Evolutionary conservation across 2,888 invertebrate genomes (phyloP).

Genomic region (Uloborus plumipes): DNA sequence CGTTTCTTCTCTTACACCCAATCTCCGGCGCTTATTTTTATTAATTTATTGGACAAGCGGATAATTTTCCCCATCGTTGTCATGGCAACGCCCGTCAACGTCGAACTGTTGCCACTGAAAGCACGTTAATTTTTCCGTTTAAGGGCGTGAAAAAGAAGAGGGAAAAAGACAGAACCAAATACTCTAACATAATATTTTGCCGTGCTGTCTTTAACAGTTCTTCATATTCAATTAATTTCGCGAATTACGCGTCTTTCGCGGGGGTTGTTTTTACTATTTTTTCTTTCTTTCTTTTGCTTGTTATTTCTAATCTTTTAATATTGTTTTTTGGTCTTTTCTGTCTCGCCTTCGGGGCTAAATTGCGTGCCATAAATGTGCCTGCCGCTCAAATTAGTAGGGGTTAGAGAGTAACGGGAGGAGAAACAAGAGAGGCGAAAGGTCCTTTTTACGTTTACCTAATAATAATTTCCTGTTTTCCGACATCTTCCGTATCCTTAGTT

Average conservation of each 20-base stretch:
- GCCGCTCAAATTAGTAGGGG: slow-evolving; percentile 17
- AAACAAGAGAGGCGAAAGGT: neutral
- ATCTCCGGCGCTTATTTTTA: slow-evolving; percentile 43
- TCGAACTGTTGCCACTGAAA: slow-evolving; percentile 36
- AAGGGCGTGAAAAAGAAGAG: neutral
- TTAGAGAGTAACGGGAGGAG: neutral
- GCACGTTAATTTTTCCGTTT: slow-evolving; percentile 61
- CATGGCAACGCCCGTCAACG: slow-evolving; percentile 48
- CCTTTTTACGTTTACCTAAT: slow-evolving; percentile 39
- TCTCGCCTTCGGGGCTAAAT: slow-evolving; percentile 34
- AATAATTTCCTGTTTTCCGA: slow-evolving; percentile 52
- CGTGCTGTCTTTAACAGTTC: slow-evolving; percentile 63
- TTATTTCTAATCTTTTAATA: slow-evolving; percentile 48
- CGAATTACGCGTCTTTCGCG: slow-evolving; percentile 55
- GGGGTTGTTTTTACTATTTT: slow-evolving; percentile 30
- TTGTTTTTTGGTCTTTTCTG: slow-evolving; percentile 53
- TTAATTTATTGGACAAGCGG: slow-evolving; percentile 46
- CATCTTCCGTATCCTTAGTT: slow-evolving; percentile 30
- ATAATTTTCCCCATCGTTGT: slow-evolving; percentile 40
- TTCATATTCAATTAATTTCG: slow-evolving; percentile 62
- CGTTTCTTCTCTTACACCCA: neutral
- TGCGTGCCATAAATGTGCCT: slow-evolving; percentile 21
- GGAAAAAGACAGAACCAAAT: neutral
- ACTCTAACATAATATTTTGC: slow-evolving; percentile 54
- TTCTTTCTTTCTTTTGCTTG: slow-evolving; percentile 14